A percentile compares a stretch with the other conserved stretches of the same genome.
These are phyloP conservation scores for Numida meleagris DNA, from an alignment of 2,113 vertebrate genomes.

Conservation along the genomic window DNA sequence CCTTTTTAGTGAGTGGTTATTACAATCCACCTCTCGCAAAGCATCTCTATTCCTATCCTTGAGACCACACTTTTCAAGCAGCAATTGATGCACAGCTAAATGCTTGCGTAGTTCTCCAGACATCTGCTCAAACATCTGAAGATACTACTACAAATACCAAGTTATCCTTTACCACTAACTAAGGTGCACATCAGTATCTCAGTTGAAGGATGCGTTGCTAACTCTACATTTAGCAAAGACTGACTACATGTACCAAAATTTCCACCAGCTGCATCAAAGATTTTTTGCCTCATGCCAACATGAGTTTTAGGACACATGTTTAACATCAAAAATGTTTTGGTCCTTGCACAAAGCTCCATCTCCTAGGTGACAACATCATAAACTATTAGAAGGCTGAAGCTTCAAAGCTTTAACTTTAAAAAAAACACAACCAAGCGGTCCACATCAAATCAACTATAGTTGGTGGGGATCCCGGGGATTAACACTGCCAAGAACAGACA, in stretches of 20 bases:
- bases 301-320: not conserved
- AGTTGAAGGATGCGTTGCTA: not conserved
- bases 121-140: not conserved
- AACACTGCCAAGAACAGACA: not conserved
- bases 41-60: not conserved
- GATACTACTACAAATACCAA: not conserved
- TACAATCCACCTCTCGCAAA: not conserved
- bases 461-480: not conserved
- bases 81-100: not conserved
- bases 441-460: not conserved
- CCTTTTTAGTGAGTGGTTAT: not conserved
- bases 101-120: rapidly evolving
- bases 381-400: not conserved
- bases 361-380: not conserved
- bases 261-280: not conserved
- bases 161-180: not conserved
- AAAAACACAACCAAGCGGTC: not conserved
- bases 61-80: not conserved
- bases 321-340: not conserved
- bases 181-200: not conserved
- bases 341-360: not conserved
- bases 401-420: not conserved
- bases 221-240: not conserved
- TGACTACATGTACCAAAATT: not conserved
- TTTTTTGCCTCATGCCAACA: not conserved